A percentile compares a stretch with the other conserved stretches of the same genome.
These are phyloP conservation scores for Ariolimax columbianus DNA, from an alignment of 2,888 invertebrate genomes.

Conservation along the genomic window DNA sequence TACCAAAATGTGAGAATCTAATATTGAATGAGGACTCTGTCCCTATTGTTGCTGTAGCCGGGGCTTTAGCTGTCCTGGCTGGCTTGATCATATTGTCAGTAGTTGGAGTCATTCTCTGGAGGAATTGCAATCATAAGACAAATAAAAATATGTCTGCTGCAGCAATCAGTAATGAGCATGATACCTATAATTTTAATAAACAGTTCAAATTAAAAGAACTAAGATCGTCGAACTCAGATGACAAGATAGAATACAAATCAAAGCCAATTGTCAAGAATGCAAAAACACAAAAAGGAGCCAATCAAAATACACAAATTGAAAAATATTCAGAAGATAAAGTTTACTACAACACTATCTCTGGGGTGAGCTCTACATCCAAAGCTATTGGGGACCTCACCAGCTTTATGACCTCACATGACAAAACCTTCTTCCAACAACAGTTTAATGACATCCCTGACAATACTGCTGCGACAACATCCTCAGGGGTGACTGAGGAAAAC, in stretches of 20 bases:
- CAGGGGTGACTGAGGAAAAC: background rate
- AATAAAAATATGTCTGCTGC: background rate
- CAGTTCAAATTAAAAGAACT: background rate
- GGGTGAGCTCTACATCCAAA: background rate
- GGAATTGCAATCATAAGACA: background rate
- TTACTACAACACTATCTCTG: background rate
- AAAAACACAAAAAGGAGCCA: background rate
- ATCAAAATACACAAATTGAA: background rate
- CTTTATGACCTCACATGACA: background rate
- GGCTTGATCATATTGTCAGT: background rate
- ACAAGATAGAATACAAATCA: background rate
- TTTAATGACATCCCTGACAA: background rate
- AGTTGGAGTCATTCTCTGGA: background rate
- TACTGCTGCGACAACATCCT: background rate
- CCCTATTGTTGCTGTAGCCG: background rate
- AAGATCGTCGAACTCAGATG: background rate
- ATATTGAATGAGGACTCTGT: background rate
- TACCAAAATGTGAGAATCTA: background rate
- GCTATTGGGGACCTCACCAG: background rate
- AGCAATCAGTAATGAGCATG: background rate
- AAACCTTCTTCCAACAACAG: slow-evolving; percentile 5
- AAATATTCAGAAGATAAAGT: background rate
- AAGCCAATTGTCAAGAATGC: background rate
- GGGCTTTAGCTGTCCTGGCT: background rate
- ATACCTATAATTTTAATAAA: background rate